Evolutionary conservation across 1,140 invertebrate genomes (phyloP).

Genomic region (Apocrypta bakeri): DNA sequence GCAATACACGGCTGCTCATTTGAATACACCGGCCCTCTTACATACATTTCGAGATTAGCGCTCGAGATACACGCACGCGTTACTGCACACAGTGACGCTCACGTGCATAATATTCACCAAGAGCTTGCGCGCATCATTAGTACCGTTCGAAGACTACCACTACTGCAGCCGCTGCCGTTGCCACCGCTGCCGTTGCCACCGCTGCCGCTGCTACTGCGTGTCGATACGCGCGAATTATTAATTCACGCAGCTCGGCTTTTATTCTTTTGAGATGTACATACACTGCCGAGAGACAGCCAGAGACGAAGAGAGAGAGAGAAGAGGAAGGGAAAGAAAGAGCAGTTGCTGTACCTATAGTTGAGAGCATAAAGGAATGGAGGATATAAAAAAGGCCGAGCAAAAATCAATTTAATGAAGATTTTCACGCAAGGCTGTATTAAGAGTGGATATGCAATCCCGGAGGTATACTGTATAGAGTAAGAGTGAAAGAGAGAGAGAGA

Average conservation of each 20-base stretch:
- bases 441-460: constrained; percentile 8
- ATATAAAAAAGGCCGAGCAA: background rate
- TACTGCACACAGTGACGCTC: background rate
- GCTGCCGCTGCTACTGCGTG: too few relatives aligned
- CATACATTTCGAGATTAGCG: constrained; percentile 1
- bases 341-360: background rate
- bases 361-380: constrained; percentile 7
- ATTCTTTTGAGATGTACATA: too few relatives aligned
- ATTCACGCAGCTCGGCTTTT: background rate
- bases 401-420: constrained; percentile 37
- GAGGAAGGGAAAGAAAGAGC: too few relatives aligned
- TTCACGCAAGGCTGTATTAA: constrained; percentile 50
- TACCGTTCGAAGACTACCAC: background rate
- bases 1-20: background rate
- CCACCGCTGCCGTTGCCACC: too few relatives aligned
- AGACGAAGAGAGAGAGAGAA: too few relatives aligned
- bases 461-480: background rate
- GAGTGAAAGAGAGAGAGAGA: constrained; percentile 7
- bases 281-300: too few relatives aligned
- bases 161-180: too few relatives aligned
- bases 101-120: too few relatives aligned
- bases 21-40: background rate
- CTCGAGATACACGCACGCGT: background rate
- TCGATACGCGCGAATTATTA: background rate
- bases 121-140: background rate